Evolutionary conservation across 1,140 invertebrate genomes (phyloP).

Genomic region (Sitophilus oryzae): DNA sequence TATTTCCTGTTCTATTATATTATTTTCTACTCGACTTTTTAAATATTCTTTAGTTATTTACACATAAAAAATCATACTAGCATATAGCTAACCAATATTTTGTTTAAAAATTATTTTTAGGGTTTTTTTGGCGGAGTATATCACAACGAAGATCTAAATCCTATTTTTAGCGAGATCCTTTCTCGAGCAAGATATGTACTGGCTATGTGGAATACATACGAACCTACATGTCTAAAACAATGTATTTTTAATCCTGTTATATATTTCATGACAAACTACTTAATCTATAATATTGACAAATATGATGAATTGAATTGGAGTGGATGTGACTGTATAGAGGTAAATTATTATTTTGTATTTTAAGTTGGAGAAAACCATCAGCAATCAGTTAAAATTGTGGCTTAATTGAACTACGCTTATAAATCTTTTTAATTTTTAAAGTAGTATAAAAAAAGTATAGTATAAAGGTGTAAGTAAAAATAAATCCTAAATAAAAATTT

Average conservation of each 20-base stretch:
- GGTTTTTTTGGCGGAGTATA: not conserved
- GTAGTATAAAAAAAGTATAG: too few relatives aligned
- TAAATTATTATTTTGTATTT: not conserved
- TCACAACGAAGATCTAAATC: not conserved
- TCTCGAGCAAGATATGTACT: not conserved
- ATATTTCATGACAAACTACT: not conserved
- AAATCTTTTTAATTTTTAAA: too few relatives aligned
- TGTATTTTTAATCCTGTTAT: not conserved
- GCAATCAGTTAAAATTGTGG: not conserved
- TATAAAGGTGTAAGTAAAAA: too few relatives aligned
- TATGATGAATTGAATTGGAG: not conserved
- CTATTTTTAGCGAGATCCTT: not conserved
- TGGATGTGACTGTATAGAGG: not conserved
- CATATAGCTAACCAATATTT: too few relatives aligned
- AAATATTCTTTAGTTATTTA: too few relatives aligned
- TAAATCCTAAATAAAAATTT: too few relatives aligned
- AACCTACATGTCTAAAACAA: not conserved
- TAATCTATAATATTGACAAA: not conserved
- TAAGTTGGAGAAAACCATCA: not conserved
- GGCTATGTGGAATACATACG: not conserved
- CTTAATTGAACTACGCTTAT: too few relatives aligned
- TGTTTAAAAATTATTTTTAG: too few relatives aligned
- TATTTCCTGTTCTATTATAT: too few relatives aligned
- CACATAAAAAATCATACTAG: too few relatives aligned
- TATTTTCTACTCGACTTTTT: too few relatives aligned